Base-by-base conservation (phyloP, 2,797 vertebrate species). In the Nannoperca australis region DNA sequence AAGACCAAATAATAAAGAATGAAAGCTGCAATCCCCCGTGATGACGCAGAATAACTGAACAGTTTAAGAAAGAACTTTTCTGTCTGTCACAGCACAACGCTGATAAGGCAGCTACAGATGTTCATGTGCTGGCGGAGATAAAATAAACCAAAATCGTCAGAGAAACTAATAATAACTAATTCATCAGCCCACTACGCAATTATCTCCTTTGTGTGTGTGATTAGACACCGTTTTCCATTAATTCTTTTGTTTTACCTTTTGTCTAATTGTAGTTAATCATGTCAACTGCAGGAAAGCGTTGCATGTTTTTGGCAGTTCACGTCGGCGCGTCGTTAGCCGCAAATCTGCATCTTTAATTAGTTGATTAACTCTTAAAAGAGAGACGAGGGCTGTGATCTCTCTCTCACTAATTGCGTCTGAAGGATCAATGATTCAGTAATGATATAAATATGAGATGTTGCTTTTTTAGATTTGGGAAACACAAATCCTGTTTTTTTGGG, bases 331-430 rank as follows among this genome's bases (percentile, higher is more conserved):
- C 86, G 67, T 89, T 87, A 86, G 73, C 81, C 30, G 70, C 58
- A 61, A 91, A 89, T 89, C 84, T 89, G 86, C 85, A 67, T 90
- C 68, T 89, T 89, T 88, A 82, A 88, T 90, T 47, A 60, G 83
- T 60, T 78, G 83, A 90, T 89, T 66, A 69, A 71, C 64, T 83
- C 68, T 76, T 79, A 38, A 78, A 84, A 70, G 60, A 40, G 40
- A 68, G 77, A 55, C 54, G n/a, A 58, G 71, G 71, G 60, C 62
- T 67, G 76, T 75, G 74, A 79, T 82, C 73, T 87, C 55, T 61
- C 38, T 32, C 40, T 20, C 1, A 4, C 27, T 88, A 77, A 88
- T 88, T 84, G 34, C 30, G 32, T 81, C 76, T 90, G 81, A 83
- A 81, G 82, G 79, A 83, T 74, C 73, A 76, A 53, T 60, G 83